Evolutionary conservation across 2,888 invertebrate genomes (phyloP).

Genomic region (Erebia epiphron): DNA sequence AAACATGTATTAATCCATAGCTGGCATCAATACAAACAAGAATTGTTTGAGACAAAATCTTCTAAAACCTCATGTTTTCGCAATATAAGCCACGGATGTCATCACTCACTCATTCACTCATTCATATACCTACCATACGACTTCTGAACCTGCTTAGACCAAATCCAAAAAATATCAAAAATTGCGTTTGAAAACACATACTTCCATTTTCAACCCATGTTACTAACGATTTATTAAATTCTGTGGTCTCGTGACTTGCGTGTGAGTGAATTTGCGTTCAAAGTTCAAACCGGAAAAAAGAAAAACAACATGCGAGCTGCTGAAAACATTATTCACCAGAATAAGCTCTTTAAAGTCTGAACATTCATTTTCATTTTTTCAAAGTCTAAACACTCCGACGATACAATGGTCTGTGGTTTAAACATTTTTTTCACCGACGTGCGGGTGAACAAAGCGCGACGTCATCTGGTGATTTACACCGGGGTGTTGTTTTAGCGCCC

Average conservation of each 20-base stretch:
- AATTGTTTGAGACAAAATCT: too few species aligned
- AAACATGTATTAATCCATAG: too few species aligned
- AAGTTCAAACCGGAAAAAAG: not conserved
- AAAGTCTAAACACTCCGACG: not conserved
- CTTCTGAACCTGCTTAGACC: too few species aligned
- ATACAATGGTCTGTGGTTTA: conserved; percentile 38
- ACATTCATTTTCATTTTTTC: too few species aligned
- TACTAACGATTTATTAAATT: not conserved
- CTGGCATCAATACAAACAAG: too few species aligned
- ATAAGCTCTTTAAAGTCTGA: conserved; percentile 22
- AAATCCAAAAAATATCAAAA: too few species aligned
- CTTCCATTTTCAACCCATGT: too few species aligned
- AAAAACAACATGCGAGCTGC: not conserved
- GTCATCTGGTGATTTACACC: conserved; percentile 34
- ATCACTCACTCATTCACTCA: too few species aligned
- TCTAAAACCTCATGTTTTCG: too few species aligned
- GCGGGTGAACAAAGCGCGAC: conserved; percentile 33
- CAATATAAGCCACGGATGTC: too few species aligned
- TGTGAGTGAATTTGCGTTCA: not conserved
- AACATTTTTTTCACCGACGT: conserved; percentile 34
- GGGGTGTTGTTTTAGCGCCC: conserved; percentile 26
- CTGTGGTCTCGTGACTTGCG: not conserved
- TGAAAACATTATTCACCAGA: conserved; percentile 24
- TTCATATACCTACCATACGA: too few species aligned
- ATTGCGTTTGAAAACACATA: too few species aligned